Evolutionary conservation across 92 coral and sea anemone genomes (phyloP), one percentile per base, ranked within the genome.

Genomic region (Zoanthus sansibaricus): DNA sequence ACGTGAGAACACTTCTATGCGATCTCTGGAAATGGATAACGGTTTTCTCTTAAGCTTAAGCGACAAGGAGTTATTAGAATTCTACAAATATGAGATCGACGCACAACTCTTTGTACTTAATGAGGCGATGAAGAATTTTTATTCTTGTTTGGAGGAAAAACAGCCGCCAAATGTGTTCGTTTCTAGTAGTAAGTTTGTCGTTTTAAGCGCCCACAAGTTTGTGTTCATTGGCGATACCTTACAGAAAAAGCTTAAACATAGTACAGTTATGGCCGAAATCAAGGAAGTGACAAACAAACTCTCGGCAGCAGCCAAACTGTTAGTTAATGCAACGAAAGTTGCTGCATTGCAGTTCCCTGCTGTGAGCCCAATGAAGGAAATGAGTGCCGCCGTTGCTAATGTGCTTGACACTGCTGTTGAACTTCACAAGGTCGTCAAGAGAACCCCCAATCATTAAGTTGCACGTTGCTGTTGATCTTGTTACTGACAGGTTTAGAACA

Each of bases 311-410:
- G 93, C 94, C 79, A 95, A 95, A 78, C 78, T 71, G 49, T 90
- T 97, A 45, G 98, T 97, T 45, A 89, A 78, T 54, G 90, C 89
- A 45, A 97, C 98, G 13, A 97, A 97, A 88, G 73, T 88, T 79
- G 99, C 99, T 9, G 99, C 99, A 18, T 72, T 95, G 56, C 98
- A 95, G 86, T 97, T 91, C 71, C 98, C 98, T 1, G 96, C 98
- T 7, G 92, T 91, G 54, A 89, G 78, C 78, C 94, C 97, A 0
- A 90, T 97, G 95, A 91, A 91, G 49, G 94, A 90, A 55, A 93
- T 97, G 97, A 94, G 93, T 14, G 88, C 93, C 13, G 94, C 95
- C 6, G 99, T 94, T 2, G 94, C 94, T 10, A 89, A 85, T 5
- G 97, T 97, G 0, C 92, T 93, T 45, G 94, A 90, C 44, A 91